Conservation (phyloP, 2,797 vertebrate genomes). For the Tamandua tetradactyla region DNA sequence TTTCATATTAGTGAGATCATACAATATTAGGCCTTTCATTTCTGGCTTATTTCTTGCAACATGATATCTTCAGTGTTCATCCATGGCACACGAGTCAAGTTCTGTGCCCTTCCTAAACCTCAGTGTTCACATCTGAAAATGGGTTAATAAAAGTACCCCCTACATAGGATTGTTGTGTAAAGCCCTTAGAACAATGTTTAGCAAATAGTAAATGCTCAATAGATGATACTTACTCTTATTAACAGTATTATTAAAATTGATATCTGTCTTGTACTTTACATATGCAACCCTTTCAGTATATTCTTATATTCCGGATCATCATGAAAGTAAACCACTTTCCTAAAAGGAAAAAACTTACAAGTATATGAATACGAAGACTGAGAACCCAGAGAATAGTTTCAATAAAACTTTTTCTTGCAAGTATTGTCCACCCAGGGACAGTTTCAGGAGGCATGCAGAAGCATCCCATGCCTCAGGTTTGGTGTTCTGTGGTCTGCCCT, state of each 20-base stretch:
- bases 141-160: neutral
- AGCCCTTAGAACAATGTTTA: neutral
- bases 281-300: neutral
- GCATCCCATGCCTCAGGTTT: rapidly evolving
- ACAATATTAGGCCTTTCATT: too few relatives aligned
- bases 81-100: neutral
- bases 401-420: too few relatives aligned
- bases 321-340: neutral
- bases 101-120: neutral
- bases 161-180: rapidly evolving
- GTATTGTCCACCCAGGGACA: neutral
- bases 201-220: neutral
- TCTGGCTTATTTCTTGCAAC: too few relatives aligned
- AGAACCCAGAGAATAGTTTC: neutral
- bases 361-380: neutral
- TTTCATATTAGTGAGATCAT: too few relatives aligned
- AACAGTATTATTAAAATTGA: neutral
- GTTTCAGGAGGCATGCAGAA: neutral
- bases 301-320: neutral
- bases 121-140: neutral
- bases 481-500: rapidly evolving
- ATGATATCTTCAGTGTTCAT: too few relatives aligned
- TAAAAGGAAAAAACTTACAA: too few relatives aligned
- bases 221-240: neutral
- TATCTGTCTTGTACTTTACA: neutral